Base-by-base conservation (phyloP, 1,140 invertebrate species). In the Protaetia brevitarsis region DNA sequence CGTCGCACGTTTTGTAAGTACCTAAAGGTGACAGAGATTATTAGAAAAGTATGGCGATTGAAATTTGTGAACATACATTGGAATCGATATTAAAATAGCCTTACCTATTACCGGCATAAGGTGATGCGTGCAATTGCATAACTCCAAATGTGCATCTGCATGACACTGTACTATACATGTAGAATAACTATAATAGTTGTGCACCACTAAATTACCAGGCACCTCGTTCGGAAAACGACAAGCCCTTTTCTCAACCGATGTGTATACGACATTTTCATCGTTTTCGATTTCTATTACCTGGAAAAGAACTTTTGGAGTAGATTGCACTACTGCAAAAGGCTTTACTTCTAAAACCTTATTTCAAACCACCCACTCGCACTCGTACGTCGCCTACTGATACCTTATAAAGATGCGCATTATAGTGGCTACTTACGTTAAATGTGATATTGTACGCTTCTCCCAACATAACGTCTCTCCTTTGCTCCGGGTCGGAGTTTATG, bases 61-160 rank as follows among this genome's bases (percentile, higher is more conserved):
- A 60, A 60, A 30, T 60, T 30, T 26, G 13, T 11, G 13, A 60
- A 16, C 30, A 29, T 5, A 29, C 1, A 29, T 26, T 16, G 58
- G 59, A 23, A 36, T 36, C 1, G 21, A 11, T 61, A 16, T 13
- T 58, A 19, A 36, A 62, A 72, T n/a, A n/a, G n/a, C n/a, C 74
- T 71, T 72, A 78, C 77, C 73, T n/a, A 73, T 69, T 36, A 72
- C 66, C 1, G 85, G 83, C 74, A 87, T 85, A 56, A 85, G 80
- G 73, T 88, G 86, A 72, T 85, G 85, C 7, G 84, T 86, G 73
- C 87, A 88, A 69, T 86, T 85, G 68, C 87, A 88, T 23, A 83
- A 69, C 36, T 78, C 69, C 11, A 83, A 37, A 67, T 87, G 85
- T 28, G 82, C 80, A 8, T 83, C 74, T 34, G 82, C 81, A 66